Evolutionary conservation across 2,888 invertebrate species (phyloP), one percentile per base, ranked within the genome.

Genomic region (Megalurothrips usitatus): DNA sequence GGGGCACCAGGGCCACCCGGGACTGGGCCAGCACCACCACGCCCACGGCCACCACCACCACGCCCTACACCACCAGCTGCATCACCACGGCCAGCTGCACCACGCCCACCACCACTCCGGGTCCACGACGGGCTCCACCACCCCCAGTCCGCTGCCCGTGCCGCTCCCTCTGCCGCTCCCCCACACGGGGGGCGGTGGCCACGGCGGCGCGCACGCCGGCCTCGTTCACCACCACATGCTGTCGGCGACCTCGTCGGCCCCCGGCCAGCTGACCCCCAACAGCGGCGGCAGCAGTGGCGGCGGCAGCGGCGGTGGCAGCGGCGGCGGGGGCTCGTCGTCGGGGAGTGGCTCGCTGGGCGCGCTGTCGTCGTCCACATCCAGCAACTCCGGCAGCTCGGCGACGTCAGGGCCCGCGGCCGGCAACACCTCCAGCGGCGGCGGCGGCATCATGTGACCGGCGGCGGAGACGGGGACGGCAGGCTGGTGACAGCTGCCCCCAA

Each of bases 61-160:
- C 84, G 89, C 89, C 75, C 89, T 89, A 88, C 88, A 89, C 87
- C 89, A 89, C 82, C 89, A 89, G 81, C 89, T 89, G 80, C 80
- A 83, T 81, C 88, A 89, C 82, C 89, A 89, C 83, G 89, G 89
- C 2, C 34, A 87, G 87, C 79, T 87, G 87, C 87, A 80, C 86
- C 87, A 79, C 85, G 83, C 85, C 49, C 85, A 85, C 81, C 86
- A 85, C 81, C 85, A 85, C 43, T 87, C 86, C 84, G 84, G 79
- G 84, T 83, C 43, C 81, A 82, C 86, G 86, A 82, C 82, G 34
- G 34, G 34, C 85, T 83, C 84, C 86, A 82, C 86, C 85, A 82
- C 85, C 86, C 81, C 6, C 83, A 80, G 68, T 26, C 68, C 68
- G 6, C 68, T 75, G 68, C 26, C 68, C 23, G 23, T 75, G 6